Percentiles rank a stretch among this genome's conserved stretches.
Evolutionary conservation across 2,888 invertebrate species (phyloP).

Genomic region (Drosophila rubida): DNA sequence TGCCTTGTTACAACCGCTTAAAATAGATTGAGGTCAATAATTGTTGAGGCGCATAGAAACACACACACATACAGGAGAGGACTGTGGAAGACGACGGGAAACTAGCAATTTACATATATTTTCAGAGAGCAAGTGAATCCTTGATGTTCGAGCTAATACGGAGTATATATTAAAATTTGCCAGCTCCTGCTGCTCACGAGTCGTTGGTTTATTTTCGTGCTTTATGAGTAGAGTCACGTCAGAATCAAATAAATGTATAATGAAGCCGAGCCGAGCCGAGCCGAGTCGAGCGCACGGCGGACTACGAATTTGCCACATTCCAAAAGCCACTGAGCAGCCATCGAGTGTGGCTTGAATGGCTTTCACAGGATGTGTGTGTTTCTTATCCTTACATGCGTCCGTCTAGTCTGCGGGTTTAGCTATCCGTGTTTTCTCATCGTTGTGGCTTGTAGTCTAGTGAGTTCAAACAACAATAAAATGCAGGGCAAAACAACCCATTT

Average conservation of each 20-base stretch:
- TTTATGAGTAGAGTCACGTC: conserved; percentile 68
- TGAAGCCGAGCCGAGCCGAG: too few species aligned
- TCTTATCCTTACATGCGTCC: conserved; percentile 14
- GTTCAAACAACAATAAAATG: conserved; percentile 3
- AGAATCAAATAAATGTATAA: conserved; percentile 70
- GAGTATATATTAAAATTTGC: conserved; percentile 33
- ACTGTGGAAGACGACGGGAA: conserved; percentile 17
- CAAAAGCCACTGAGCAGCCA: conserved; percentile 41
- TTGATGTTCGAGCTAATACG: conserved; percentile 23
- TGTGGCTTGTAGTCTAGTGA: neutral
- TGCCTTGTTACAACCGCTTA: conserved; percentile 48
- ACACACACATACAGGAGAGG: neutral
- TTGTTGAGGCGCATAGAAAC: conserved; percentile 52
- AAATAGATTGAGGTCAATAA: conserved; percentile 72
- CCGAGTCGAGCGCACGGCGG: neutral
- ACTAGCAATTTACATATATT: conserved; percentile 17
- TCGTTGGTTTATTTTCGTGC: conserved; percentile 59
- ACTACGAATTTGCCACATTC: conserved; percentile 10
- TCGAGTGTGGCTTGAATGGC: conserved; percentile 22
- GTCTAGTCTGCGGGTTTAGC: neutral
- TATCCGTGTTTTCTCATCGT: conserved; percentile 1
- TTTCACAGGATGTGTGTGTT: conserved; percentile 24
- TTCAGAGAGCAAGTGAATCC: conserved; percentile 7
- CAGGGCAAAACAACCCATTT: neutral
- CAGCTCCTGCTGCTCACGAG: conserved; percentile 23